Base-by-base conservation (phyloP, 92 coral and sea anemone species). In the Actinostola sp. region DNA sequence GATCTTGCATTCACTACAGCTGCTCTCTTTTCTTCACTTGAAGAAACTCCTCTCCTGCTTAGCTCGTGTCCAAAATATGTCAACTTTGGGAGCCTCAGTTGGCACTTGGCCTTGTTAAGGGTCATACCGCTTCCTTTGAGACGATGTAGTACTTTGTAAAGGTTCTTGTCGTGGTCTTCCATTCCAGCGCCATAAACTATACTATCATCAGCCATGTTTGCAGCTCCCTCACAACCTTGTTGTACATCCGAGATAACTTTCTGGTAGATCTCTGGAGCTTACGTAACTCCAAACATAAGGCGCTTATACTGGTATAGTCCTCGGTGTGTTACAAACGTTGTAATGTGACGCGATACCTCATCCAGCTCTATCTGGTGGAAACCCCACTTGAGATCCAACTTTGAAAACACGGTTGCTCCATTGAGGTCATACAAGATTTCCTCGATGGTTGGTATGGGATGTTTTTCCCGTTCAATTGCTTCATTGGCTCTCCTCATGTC, bases 61-160 rank as follows among this genome's bases (percentile, higher is more conserved):
- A n/a, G n/a, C n/a, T 85, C 82, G 57, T 85, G 86, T 44, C 86
- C 85, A 42, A 86, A 86, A 43, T 79, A 80, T 5, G 73, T 79
- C n/a, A 59, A 34, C 45, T 39, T 39, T 7, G 7, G 80, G 11
- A 80, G 73, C 31, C 83, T 54, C 26, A 80, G 82, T 42, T 71
- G 78, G 12, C 73, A 86, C 28, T 86, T 86, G 19, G 24, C 79
- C 15, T 57, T 79, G 58, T 88, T 84, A 1, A 86, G 69, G 0
- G 84, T 71, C 42, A 76, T 65, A 1, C 92, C 87, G 14, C 21
- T 69, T 39, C 63, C 73, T 16, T 65, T 75, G n/a, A 86, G 64
- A 14, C 70, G 48, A 2, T 50, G 76, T 44, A 86, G 61, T 28
- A 82, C 88, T 26, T 76, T 66, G 34, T 34, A 66, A 34, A 81